Conservation (phyloP, 1,140 invertebrate genomes). For the Oryzaephilus surinamensis region DNA sequence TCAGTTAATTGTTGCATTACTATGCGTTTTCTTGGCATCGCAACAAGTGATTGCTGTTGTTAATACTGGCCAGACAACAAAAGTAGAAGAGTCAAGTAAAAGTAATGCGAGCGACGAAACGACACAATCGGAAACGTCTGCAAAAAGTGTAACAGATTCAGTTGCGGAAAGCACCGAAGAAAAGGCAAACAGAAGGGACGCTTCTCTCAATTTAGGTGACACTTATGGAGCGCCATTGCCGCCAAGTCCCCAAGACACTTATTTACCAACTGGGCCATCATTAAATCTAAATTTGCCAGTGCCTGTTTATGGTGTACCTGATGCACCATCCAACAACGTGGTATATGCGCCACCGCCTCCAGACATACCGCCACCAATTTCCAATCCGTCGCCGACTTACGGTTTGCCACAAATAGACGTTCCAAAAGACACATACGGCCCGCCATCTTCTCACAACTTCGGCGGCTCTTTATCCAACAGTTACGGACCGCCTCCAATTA, state of each 20-base stretch:
- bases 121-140: no score
- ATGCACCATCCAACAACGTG: conserved; percentile 35
- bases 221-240: conserved; percentile 41
- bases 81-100: no score
- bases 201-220: conserved; percentile 35
- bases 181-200: conserved; percentile 42
- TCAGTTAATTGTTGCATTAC: no score
- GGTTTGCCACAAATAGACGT: conserved; percentile 19
- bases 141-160: conserved; percentile 20
- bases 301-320: conserved; percentile 44
- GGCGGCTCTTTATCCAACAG: conserved; percentile 13
- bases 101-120: no score
- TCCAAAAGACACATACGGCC: conserved; percentile 8
- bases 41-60: no score
- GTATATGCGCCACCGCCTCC: conserved; percentile 40
- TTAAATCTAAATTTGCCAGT: conserved; percentile 38
- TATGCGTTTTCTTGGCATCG: no score
- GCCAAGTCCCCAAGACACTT: conserved; percentile 32
- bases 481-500: conserved; percentile 33
- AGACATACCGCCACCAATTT: conserved; percentile 30
- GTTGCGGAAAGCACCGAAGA: conserved; percentile 19
- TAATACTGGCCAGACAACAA: no score
- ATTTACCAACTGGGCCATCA: conserved; percentile 31
- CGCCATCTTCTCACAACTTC: conserved; percentile 16
- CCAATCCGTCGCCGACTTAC: conserved; percentile 21